Percentiles rank a stretch among this genome's conserved stretches.
phyloP scores from a whole-genome alignment of 2,113 vertebrate species.

The Mormyrus iriodes region DNA sequence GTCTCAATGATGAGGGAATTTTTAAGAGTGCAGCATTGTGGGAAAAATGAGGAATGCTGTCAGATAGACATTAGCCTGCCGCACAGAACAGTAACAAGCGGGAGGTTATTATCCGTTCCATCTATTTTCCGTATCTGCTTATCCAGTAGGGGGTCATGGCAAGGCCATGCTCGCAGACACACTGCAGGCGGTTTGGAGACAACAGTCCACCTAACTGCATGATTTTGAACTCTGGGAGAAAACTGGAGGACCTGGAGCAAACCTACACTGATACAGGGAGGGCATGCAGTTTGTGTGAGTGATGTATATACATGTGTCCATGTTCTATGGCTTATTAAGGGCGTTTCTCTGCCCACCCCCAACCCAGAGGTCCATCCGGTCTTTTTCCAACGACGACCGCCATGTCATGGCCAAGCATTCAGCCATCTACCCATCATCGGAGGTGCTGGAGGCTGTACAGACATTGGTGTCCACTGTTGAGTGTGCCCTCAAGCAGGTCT shows the following conservation, averaged over 20 bases:
- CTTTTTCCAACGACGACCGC: conserved; percentile 96
- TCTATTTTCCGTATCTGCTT: neutral
- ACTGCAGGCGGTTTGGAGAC: neutral
- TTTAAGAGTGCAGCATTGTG: neutral
- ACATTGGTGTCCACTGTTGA: conserved; percentile 95
- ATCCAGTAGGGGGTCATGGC: neutral
- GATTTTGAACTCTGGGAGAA: neutral
- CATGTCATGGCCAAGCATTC: conserved; percentile 99
- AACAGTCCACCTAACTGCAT: neutral
- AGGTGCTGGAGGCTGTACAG: conserved; percentile 93
- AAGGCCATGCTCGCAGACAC: neutral
- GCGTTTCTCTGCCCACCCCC: neutral
- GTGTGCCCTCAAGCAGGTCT: conserved; percentile 92
- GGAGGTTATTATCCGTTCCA: neutral
- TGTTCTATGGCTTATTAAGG: neutral
- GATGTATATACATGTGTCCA: neutral
- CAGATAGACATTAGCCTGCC: neutral
- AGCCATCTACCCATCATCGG: conserved; percentile 92
- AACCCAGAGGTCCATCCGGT: conserved; percentile 91
- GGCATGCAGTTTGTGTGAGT: neutral
- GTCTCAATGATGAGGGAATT: neutral
- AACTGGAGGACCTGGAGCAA: neutral
- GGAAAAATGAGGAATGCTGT: neutral
- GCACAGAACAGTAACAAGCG: neutral
- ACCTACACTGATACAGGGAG: neutral